Conservation (phyloP, 2,113 vertebrate genomes). For the Trichomycterus rosablanca region DNA sequence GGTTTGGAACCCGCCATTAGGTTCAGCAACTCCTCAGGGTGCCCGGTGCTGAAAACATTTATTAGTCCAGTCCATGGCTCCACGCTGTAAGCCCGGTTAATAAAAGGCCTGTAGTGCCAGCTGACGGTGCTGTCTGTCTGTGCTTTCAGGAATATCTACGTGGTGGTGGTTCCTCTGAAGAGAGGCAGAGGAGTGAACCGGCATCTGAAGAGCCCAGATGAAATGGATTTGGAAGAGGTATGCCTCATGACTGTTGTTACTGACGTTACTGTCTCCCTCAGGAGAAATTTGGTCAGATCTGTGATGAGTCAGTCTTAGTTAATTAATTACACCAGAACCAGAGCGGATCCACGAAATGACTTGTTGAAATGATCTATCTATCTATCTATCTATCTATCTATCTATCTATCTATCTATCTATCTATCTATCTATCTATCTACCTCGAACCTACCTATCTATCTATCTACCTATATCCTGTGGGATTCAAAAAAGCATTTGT, state of each 20-base stretch:
- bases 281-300: background rate
- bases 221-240: conserved; percentile 98
- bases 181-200: conserved; percentile 79
- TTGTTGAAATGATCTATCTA: background rate
- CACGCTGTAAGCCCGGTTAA: conserved; percentile 24
- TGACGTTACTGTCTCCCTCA: conserved; percentile 24
- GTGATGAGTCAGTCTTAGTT: background rate
- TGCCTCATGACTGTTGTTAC: conserved; percentile 31
- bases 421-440: too few species aligned
- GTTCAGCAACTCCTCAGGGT: conserved; percentile 10
- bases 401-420: too few species aligned
- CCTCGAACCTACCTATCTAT: too few species aligned
- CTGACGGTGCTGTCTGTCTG: conserved; percentile 26
- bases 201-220: conserved; percentile 84
- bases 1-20: conserved; percentile 17
- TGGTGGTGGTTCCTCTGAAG: conserved; percentile 90
- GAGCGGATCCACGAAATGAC: background rate
- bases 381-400: too few species aligned
- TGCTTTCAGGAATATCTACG: conserved; percentile 79
- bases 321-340: background rate
- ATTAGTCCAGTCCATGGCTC: conserved; percentile 15
- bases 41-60: conserved; percentile 26
- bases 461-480: too few species aligned
- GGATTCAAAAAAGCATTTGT: too few species aligned
- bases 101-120: conserved; percentile 4